Base-by-base conservation (phyloP, 23 tunicate species). In the Ciona savignyi region DNA sequence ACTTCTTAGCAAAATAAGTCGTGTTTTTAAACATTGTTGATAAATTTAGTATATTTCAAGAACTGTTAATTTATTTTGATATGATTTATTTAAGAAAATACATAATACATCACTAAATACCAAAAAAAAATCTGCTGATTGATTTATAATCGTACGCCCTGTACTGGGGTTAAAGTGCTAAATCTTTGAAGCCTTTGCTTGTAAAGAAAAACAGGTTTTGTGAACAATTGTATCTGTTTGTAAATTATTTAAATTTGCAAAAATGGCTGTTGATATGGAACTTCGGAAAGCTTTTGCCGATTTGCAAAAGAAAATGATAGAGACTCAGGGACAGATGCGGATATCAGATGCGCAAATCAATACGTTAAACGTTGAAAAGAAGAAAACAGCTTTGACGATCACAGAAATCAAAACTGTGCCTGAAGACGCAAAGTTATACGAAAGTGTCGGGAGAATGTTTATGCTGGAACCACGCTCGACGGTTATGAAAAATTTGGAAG, bases 401-500 rank as follows among this genome's bases (percentile, higher is more conserved):
- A 61, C 42, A 1, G 87, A 90, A 79, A 67, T 90, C 25, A 9
- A 63, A 0, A 32, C 69, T 3, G 33, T 80, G 42, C 90, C 90
- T 21, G 75, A 70, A 35, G 86, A 84, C 30, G 73, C 88, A 49
- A 83, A 64, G 32, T 49, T 84, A 0, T 90, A 49, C 68, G 79
- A 81, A 68, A 79, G 86, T 51, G 89, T 84, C 31, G 97, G 97
- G 42, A 67, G 97, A 90, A 81, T 81, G 97, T 84, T 91, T 49
- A 70, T 91, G 77, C 74, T 84, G 25, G 77, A 83, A 60, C 77
- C 91, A 1, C 63, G 80, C 20, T 72, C 74, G 4, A 80, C 82
- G 22, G 84, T 91, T 23, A 25, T 76, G n/a, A 62, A 80, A 28
- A 80, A 74, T 32, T 68, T 91, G 15, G 72, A 71, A 51, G 48